These are phyloP conservation scores for Paguma larvata DNA, from an alignment of 2,797 vertebrate species.

Conservation along the genomic window DNA sequence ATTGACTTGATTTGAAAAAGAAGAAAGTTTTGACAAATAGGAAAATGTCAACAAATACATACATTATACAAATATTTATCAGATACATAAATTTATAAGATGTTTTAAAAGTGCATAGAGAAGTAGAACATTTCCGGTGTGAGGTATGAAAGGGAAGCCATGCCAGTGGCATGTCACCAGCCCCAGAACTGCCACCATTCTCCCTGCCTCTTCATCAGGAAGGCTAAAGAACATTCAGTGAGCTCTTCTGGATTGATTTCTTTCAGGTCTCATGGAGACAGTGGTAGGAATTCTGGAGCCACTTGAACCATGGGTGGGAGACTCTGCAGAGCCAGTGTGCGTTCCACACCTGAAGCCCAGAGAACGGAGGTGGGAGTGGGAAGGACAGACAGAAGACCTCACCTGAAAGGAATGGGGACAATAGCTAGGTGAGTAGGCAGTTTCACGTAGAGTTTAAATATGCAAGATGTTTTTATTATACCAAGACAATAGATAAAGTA, in stretches of 20 bases:
- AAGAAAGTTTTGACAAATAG: not conserved
- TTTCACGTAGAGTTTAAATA: not conserved
- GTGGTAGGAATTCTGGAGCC: rapidly evolving
- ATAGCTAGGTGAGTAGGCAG: not conserved
- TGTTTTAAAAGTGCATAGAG: not conserved
- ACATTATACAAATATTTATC: not conserved
- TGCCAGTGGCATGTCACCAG: no score
- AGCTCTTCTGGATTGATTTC: not conserved
- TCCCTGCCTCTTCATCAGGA: not conserved
- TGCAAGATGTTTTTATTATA: not conserved
- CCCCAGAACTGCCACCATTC: no score
- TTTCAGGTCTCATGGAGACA: not conserved
- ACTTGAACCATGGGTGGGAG: not conserved
- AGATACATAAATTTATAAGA: no score
- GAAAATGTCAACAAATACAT: not conserved
- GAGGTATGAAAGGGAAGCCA: not conserved
- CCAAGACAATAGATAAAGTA: constrained; percentile 1
- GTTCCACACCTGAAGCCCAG: not conserved
- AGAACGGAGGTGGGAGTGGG: not conserved
- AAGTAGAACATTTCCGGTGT: not conserved
- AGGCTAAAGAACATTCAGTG: not conserved
- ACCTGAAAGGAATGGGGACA: not conserved
- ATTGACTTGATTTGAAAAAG: not conserved
- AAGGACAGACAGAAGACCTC: not conserved
- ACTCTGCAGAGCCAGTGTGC: not conserved